Evolutionary conservation across 2,797 vertebrate species (phyloP), one percentile per base, ranked within the genome.

Genomic region (Oreortyx pictus): DNA sequence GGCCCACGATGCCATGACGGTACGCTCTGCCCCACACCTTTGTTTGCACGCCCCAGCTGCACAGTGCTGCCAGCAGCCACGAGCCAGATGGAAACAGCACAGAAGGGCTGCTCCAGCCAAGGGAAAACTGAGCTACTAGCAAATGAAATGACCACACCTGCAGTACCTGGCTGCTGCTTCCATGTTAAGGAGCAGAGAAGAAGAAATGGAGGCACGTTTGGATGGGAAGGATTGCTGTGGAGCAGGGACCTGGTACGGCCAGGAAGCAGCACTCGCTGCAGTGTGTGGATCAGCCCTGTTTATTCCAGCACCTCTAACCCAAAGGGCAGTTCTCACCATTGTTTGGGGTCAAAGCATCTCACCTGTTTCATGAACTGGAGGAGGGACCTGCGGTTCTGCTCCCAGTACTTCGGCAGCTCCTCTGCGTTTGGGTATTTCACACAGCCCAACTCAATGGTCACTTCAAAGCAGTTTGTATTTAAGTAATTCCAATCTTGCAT

Each of bases 401-500:
- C 98, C 99, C 99, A 99, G 95, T 98, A 99, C 46, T 93, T 96
- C 0, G 98, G 99, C 77, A 99, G 97, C 6, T 99, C 98, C 50
- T 96, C 95, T 25, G 98, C 98, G 85, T 52, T 65, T 4, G 99
- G 99, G 49, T 99, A 99, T 96, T 99, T 99, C 62, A 98, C 95
- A 95, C 99, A 99, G 90, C 99, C 98, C 92, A 99, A 90, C 97
- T 99, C 99, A 39, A 99, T 99, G 68, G 99, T 99, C 93, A 99
- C 99, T 97, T 99, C 99, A 96, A 99, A 99, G 94, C 99, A 99
- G 97, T 99, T 99, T 23, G 99, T 99, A 93, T 99, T 98, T 24
- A 99, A 71, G 94, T 99, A 99, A 97, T 99, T 99, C 99, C 99
- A 99, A 97, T 99, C 99, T 94, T 99, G 99, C 99, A 99, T 99